Base-by-base conservation (phyloP, 2,797 vertebrate species). In the Smutsia temminckii region DNA sequence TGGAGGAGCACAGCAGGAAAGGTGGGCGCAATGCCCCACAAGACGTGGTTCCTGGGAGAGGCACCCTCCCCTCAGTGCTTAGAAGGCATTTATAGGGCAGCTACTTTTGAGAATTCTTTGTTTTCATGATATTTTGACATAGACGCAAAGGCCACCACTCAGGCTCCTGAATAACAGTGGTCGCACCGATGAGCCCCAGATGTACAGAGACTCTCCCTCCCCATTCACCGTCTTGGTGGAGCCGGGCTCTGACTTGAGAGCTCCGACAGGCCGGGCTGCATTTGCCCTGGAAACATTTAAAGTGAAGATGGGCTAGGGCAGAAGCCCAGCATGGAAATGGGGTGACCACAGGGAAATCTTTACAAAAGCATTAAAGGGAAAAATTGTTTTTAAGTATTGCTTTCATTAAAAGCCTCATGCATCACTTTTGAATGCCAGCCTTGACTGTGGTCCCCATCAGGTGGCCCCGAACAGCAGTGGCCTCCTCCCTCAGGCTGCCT, bases 231-330 rank as follows among this genome's bases (percentile, higher is more conserved):
- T 32, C 69, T 72, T 32, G 6, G 5, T 3, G 5, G 4, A 20
- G 32, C 42, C 1, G 17, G 29, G 34, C 77, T 53, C 18, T 6
- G 8, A 51, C 11, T 17, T 8, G 4, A 16, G 85, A 9, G 1
- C 29, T 25, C 3, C 8, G 27, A 18, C 9, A 11, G 1, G 4
- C 11, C 1, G 4, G 8, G 57, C 55, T 5, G 23, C 8, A 6
- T 12, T 2, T 18, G 46, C 46, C 46, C 46, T 46, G 46, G 29
- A 8, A 34, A 59, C 21, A 13, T 29, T 3, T 29, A 55, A 71
- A 53, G 14, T 17, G 11, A 40, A 34, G 25, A 16, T 2, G 1
- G 1, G 25, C 17, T 21, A n/a, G 21, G 71, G 11, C 37, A 8
- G 23, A 14, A 29, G 29, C 27, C 57, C 34, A 21, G 6, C 14